phyloP scores from a whole-genome alignment of 2,113 vertebrate genomes.

The Pteruthius melanotis region DNA sequence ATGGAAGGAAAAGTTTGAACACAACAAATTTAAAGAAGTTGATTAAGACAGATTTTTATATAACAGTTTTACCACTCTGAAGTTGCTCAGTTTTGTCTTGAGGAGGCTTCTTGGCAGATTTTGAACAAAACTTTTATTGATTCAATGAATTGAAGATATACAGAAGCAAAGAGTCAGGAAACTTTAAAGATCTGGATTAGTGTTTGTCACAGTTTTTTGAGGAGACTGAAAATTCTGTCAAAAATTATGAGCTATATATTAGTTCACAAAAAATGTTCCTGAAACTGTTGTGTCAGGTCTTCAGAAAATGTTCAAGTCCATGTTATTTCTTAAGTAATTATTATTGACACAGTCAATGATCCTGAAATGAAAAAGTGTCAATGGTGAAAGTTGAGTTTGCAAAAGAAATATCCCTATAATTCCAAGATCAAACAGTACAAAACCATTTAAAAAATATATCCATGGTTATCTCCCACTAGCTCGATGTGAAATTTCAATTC shows the following conservation, averaged over 20 bases:
- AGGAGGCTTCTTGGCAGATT: background rate
- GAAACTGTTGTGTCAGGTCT: background rate
- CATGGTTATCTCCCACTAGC: background rate
- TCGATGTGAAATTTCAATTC: background rate
- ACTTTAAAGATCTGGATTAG: background rate
- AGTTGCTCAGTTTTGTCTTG: background rate
- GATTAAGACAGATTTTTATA: background rate
- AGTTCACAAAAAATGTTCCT: background rate
- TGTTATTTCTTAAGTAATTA: background rate
- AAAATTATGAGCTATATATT: background rate
- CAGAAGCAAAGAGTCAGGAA: background rate
- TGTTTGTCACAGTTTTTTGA: background rate
- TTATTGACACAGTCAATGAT: background rate
- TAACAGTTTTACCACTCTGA: background rate
- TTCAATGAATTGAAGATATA: background rate
- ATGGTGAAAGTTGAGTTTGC: background rate
- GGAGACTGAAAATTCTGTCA: background rate
- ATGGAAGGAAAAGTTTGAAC: background rate
- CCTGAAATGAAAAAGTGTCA: background rate
- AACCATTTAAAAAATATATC: background rate
- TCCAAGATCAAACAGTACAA: background rate
- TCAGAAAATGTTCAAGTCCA: background rate
- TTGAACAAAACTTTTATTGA: background rate
- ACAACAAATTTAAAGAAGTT: background rate
- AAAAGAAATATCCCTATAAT: background rate